These are phyloP conservation scores for Cyclina sinensis DNA, from an alignment of 1,140 invertebrate genomes.

Conservation along the genomic window DNA sequence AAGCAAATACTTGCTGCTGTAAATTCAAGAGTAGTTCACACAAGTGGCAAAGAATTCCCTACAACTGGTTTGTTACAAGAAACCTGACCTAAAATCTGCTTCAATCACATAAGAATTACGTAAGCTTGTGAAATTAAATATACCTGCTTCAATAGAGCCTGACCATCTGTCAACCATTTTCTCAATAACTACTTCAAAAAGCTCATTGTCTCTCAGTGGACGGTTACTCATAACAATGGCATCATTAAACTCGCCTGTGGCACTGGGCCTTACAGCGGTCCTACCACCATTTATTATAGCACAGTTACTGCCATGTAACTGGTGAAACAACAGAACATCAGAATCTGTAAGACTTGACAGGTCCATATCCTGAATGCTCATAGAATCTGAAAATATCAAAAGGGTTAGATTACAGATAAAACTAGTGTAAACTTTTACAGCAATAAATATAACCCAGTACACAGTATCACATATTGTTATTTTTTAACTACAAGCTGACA, in stretches of 20 bases:
- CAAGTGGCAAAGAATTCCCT: too few species aligned
- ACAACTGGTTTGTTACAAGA: too few species aligned
- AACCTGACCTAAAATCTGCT: too few species aligned
- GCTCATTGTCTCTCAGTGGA: slow-evolving; percentile 94
- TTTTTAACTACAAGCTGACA: too few species aligned
- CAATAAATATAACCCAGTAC: too few species aligned
- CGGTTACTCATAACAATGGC: slow-evolving; percentile 96
- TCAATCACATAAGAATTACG: too few species aligned
- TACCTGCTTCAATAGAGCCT: slow-evolving; percentile 94
- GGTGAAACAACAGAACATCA: slow-evolving; percentile 94
- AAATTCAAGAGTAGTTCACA: too few species aligned
- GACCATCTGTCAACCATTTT: slow-evolving; percentile 97
- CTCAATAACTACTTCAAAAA: slow-evolving; percentile 97
- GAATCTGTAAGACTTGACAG: slow-evolving; percentile 78
- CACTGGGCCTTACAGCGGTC: slow-evolving; percentile 93
- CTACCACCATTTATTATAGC: slow-evolving; percentile 94
- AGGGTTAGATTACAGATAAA: too few species aligned
- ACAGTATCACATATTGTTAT: too few species aligned
- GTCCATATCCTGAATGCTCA: slow-evolving; percentile 81
- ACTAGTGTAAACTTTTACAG: too few species aligned
- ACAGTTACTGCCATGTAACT: slow-evolving; percentile 95
- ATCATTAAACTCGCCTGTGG: slow-evolving; percentile 97
- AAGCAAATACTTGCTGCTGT: too few species aligned
- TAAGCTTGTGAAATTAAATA: not conserved
- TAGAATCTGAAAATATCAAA: slow-evolving; percentile 71